Base-by-base conservation (phyloP, 92 coral and sea anemone species). In the Phenganax subtilis region DNA sequence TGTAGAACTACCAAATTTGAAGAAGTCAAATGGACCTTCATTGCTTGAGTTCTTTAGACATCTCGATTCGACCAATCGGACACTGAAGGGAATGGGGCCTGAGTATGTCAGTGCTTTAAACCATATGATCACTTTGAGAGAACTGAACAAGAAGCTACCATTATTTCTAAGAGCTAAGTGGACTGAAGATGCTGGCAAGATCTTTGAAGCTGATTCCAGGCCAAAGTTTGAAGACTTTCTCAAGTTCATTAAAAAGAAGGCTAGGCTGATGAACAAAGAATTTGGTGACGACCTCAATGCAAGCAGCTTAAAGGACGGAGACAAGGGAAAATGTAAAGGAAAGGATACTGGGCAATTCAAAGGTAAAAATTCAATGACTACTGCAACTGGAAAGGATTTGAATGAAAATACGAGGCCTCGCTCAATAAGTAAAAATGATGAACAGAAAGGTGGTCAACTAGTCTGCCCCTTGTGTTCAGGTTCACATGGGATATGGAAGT, bases 141-240 rank as follows among this genome's bases (percentile, higher is more conserved):
- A 81, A 9, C 81, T 90, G 0, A 74, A 67, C 11, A 85, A 75
- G 80, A 87, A 82, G 76, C 65, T 85, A n/a, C 90, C 90, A 17
- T 52, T 90, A 85, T 85, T 90, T 29, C 55, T 90, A 30, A 65
- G 85, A 85, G 82, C 73, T 44, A 81, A 74, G 79, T 90, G 90
- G 93, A 87, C 90, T 1, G 90, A 87, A 61, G 67, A 81, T 9
- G 89, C 93, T 57, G 90, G 93, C 11, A 90, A 72, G 17, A 90
- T 90, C 52, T 78, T 84, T 20, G 89, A 54, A 28, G 54, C 76
- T 16, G 87, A 76, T 1, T 70, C 75, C 17, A 85, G 81, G 60
- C 91, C 91, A 4, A 85, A 68, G 68, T 86, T 88, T 80, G 51
- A 68, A 9, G 88, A 89, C 76, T 89, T 84, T 25, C 58, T 87